Base-by-base conservation (phyloP, 2,888 invertebrate species). In the Caenorhabditis japonica region DNA sequence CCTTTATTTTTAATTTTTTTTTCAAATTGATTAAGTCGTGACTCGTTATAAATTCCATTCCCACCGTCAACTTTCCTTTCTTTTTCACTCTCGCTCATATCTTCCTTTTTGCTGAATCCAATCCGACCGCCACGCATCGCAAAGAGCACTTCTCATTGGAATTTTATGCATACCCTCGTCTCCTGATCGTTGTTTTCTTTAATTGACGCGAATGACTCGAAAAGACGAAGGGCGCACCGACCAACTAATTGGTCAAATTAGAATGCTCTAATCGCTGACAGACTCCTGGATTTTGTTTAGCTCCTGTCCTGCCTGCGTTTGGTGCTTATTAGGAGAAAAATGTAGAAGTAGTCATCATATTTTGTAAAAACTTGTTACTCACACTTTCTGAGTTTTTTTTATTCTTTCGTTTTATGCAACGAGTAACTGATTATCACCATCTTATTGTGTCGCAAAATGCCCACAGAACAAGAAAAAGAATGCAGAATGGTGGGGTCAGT, bases 31-130 rank as follows among this genome's bases (percentile, higher is more conserved):
- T 66, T 66, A 66, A 43, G 66, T 56, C 49, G 41, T 56, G 56
- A 47, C 60, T 70, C 69, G 60, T 70, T 60, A 70, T 70, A 59
- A 60, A 70, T 70, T 70, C 69, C 60, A 70, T 70, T 70, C 47
- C 41, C 52, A 38, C 41, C 49, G 49, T 49, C 60, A 33, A 41
- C 53, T 59, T 68, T 68, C 47, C 41, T 21, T 38, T 15, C 23
- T 25, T 19, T 19, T 19, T 56, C 59, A 47, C 62, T n/a, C 46
- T 62, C 39, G 41, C 55, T 30, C 66, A 58, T 66, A 66, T 66
- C 66, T 66, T 56, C 47, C 55, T 34, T 56, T 46, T 51, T 33
- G 19, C 66, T 58, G 66, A 66, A 64, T 56, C 64, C 64, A 47
- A 43, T 56, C 55, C 38, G 47, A 7, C 44, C 49, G 15, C 27